Conservation (phyloP, 1,140 invertebrate genomes). For the Lucilia cuprina region DNA sequence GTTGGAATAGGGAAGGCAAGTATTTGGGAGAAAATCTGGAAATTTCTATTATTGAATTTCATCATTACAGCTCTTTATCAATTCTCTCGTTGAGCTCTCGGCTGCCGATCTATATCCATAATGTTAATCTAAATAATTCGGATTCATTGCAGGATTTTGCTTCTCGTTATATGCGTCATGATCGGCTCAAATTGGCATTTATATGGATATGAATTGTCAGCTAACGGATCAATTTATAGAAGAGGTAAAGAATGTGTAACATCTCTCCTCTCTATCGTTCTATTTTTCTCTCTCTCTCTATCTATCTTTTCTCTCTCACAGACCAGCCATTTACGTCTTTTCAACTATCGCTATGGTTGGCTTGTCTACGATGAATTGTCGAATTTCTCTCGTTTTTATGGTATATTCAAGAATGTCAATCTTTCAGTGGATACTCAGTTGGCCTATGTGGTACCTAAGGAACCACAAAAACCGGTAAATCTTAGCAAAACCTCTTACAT, state of each 20-base stretch:
- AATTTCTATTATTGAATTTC: not conserved
- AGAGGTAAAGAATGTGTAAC: slow-evolving; percentile 38
- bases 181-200: slow-evolving; percentile 46
- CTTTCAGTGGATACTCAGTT: slow-evolving; percentile 47
- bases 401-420: slow-evolving; percentile 41
- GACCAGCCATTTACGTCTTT: slow-evolving; percentile 41
- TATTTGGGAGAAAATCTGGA: no score
- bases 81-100: slow-evolving; percentile 35
- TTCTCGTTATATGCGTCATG: slow-evolving; percentile 46
- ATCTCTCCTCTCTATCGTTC: no score
- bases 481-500: slow-evolving; percentile 31
- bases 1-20: slow-evolving; percentile 44
- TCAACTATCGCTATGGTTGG: slow-evolving; percentile 49
- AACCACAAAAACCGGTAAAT: not conserved
- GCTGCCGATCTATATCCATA: slow-evolving; percentile 43
- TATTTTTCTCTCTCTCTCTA: no score
- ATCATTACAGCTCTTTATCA: not conserved
- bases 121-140: slow-evolving; percentile 36
- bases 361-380: slow-evolving; percentile 45
- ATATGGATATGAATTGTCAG: slow-evolving; percentile 51
- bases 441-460: slow-evolving; percentile 35
- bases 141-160: slow-evolving; percentile 42
- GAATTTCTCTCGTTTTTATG: slow-evolving; percentile 33
- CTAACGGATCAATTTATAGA: slow-evolving; percentile 42
- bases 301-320: slow-evolving; percentile 24